phyloP scores from a whole-genome alignment of 2,113 vertebrate species.

The Cardinalis cardinalis region DNA sequence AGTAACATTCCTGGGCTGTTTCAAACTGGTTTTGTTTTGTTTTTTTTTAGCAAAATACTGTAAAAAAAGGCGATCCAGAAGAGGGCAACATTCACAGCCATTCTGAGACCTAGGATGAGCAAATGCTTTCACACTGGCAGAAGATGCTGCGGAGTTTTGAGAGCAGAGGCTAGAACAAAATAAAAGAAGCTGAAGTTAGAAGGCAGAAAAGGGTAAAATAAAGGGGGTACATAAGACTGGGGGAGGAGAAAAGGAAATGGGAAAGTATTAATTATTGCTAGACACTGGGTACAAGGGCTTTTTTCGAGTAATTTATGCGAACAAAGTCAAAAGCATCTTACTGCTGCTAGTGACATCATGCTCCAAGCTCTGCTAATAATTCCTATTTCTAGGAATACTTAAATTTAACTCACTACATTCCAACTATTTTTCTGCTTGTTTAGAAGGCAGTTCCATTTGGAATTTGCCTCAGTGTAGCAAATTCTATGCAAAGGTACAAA shows the following conservation, averaged over 20 bases:
- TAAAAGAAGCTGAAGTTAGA: neutral
- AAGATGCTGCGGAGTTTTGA: neutral
- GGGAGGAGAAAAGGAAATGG: fast-evolving
- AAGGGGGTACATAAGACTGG: neutral
- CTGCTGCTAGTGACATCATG: neutral
- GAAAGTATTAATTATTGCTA: neutral
- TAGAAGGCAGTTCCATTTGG: neutral
- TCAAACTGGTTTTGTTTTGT: neutral
- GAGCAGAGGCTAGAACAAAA: neutral
- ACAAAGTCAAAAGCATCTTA: neutral
- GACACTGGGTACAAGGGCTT: neutral
- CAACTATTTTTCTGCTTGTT: neutral
- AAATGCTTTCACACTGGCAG: neutral
- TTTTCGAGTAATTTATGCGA: neutral
- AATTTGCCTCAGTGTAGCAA: neutral
- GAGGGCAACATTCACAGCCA: slow-evolving; percentile 21
- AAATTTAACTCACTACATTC: neutral
- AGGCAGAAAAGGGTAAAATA: neutral
- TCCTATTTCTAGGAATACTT: neutral
- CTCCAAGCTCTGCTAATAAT: neutral
- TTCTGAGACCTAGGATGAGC: neutral
- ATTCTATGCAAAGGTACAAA: neutral
- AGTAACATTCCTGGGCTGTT: neutral
- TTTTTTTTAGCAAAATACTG: neutral
- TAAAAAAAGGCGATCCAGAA: neutral